phyloP scores from a whole-genome alignment of 2,888 invertebrate species.

The Galerucella pusilla region DNA sequence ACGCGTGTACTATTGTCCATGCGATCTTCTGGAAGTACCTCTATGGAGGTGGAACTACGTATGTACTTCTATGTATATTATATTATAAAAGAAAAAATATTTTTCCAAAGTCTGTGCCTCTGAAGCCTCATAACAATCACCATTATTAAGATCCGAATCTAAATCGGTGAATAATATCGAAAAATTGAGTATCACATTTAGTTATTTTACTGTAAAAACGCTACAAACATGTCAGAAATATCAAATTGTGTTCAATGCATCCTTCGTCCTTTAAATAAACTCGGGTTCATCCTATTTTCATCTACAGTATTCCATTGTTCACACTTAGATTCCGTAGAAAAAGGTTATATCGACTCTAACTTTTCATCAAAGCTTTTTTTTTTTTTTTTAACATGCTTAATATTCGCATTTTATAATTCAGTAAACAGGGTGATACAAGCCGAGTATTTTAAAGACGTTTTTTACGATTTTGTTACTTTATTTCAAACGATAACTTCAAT shows the following conservation, averaged over 20 bases:
- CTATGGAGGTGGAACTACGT: too few species aligned
- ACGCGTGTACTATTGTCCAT: too few species aligned
- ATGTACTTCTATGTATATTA: too few species aligned
- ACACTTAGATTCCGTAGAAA: neutral
- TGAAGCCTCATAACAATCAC: neutral
- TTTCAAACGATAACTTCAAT: neutral
- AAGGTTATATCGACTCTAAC: neutral
- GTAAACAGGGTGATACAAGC: neutral
- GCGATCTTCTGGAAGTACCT: too few species aligned
- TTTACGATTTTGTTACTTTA: neutral
- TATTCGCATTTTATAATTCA: neutral
- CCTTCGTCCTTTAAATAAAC: neutral
- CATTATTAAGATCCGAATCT: neutral
- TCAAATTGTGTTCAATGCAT: neutral
- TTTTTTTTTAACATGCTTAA: neutral
- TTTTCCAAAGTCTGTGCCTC: neutral
- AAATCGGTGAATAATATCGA: neutral
- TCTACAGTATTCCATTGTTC: neutral
- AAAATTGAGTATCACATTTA: neutral
- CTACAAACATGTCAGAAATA: neutral
- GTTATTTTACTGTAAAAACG: neutral
- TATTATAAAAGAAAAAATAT: neutral
- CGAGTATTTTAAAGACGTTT: neutral
- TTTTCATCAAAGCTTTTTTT: neutral
- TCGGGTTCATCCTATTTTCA: neutral